Evolutionary conservation across 2,113 vertebrate species (phyloP), one percentile per base, ranked within the genome.

Genomic region (Cariama cristata): DNA sequence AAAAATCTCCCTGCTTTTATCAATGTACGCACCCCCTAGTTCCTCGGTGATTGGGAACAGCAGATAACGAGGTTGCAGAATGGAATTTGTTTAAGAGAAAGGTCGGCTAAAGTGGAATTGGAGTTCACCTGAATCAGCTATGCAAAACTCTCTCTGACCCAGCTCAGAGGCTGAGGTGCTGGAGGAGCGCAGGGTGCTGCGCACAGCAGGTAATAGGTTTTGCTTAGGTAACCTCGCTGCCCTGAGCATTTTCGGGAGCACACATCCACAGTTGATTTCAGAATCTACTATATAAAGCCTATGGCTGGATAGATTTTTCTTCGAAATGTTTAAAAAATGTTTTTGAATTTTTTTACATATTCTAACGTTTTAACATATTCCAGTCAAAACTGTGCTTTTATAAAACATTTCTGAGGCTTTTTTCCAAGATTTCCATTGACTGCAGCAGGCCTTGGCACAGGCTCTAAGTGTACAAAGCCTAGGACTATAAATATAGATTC

Each of bases 401-500:
- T 44, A 86, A 87, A 84, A 84, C 26, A 82, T 79, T 88, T 92
- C 30, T 68, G 60, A 55, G 35, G n/a, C 12, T 77, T 94, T 93
- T 75, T 47, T 21, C 50, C 69, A 96, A 77, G 60, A 60, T 88
- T 87, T 92, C 76, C 76, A 72, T 64, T 92, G 79, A 95, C 64
- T 91, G 52, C 60, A 86, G 86, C 58, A 86, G 69, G 64, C 79
- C 93, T 91, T 97, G 92, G 92, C 92, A 72, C 68, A 82, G 68
- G 38, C 60, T 33, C 13, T 76, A 45, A 82, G 80, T 27, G 11
- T 73, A 60, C 79, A 79, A 86, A 88, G 62, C 66, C 60, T 21
- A 52, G 58, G 75, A 88, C 55, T 96, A 49, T 82, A 91, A 93
- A 93, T 80, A 32, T 26, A 93, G 87, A 92, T 92, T 93, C 91